Conservation (phyloP, 2,113 vertebrate genomes). For the Piprites chloris region DNA sequence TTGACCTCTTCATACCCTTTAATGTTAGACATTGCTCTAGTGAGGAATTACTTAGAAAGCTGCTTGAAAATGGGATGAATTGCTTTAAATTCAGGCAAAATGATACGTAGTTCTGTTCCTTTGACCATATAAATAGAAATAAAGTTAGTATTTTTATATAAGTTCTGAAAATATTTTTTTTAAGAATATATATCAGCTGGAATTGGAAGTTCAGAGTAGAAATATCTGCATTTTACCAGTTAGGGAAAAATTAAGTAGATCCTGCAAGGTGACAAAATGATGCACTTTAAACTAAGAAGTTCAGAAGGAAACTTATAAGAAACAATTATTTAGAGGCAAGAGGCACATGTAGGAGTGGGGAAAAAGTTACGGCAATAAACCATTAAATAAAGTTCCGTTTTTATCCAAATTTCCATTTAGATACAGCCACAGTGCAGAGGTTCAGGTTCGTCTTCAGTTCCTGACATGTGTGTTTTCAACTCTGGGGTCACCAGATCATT, state of each 20-base stretch:
- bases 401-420: conserved; percentile 67
- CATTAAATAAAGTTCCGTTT: background rate
- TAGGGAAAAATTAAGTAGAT: background rate
- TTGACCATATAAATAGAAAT: background rate
- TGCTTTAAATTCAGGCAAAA: background rate
- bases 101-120: background rate
- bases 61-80: background rate
- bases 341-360: fast-evolving
- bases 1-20: background rate
- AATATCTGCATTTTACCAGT: background rate
- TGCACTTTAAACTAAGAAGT: background rate
- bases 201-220: background rate
- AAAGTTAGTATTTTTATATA: background rate
- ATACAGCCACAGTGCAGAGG: conserved; percentile 96
- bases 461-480: conserved; percentile 98
- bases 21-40: background rate
- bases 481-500: conserved; percentile 96
- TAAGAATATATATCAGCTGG: background rate
- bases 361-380: background rate
- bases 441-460: conserved; percentile 97
- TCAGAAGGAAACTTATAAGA: background rate
- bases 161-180: background rate
- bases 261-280: background rate
- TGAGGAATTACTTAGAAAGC: background rate
- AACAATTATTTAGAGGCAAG: background rate